A percentile compares a stretch with the other conserved stretches of the same genome.
These are phyloP conservation scores for Trimorus sp. DNA, from an alignment of 2,888 invertebrate genomes.

Conservation along the genomic window DNA sequence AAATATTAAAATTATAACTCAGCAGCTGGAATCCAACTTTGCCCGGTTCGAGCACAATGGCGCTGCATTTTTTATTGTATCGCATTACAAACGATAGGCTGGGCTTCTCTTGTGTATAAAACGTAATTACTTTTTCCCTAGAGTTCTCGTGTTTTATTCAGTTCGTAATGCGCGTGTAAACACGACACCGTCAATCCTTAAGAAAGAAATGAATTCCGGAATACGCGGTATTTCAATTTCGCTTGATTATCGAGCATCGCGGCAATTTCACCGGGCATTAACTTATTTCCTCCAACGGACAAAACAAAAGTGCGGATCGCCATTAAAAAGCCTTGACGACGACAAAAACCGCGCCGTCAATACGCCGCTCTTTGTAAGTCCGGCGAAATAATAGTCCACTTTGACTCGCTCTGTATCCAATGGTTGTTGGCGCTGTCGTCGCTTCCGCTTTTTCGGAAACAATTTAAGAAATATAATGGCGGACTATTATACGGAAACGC, in stretches of 20 bases:
- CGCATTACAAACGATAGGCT: constrained; percentile 7
- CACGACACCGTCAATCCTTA: not conserved
- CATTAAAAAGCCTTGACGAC: constrained; percentile 28
- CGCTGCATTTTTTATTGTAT: constrained; percentile 22
- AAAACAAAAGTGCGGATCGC: constrained; percentile 26
- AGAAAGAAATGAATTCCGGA: constrained; percentile 9
- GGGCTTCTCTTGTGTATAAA: constrained; percentile 1
- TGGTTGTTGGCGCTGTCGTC: constrained; percentile 42
- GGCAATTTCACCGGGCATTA: constrained; percentile 19
- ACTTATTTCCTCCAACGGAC: constrained; percentile 32
- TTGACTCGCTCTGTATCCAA: constrained; percentile 52
- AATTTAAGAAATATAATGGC: constrained; percentile 53
- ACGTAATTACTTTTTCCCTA: constrained; percentile 10
- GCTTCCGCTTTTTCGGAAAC: constrained; percentile 53
- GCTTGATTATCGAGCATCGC: not conserved
- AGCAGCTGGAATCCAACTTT: constrained; percentile 12
- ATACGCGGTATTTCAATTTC: not conserved
- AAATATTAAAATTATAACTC: constrained; percentile 2
- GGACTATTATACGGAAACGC: constrained; percentile 44
- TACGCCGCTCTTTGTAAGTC: constrained; percentile 50
- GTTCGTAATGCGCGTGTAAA: not conserved
- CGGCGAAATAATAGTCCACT: constrained; percentile 53
- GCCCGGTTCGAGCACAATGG: not conserved
- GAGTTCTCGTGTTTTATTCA: constrained; percentile 10
- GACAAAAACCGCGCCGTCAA: constrained; percentile 36